These are phyloP conservation scores for Nyctalus aviator DNA, from an alignment of 2,797 vertebrate species.

Conservation along the genomic window DNA sequence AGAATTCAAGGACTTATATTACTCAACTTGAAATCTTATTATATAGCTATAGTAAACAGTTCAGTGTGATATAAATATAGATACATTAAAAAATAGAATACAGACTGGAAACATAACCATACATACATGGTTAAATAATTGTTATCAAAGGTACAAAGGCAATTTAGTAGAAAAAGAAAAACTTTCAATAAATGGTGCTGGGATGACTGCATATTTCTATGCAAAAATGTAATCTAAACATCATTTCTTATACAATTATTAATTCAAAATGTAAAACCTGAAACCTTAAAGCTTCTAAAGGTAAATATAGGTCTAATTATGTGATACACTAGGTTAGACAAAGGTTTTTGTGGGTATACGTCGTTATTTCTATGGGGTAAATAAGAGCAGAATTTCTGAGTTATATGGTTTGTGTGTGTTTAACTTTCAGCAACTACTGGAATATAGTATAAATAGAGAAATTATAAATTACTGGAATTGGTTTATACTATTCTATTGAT, in stretches of 20 bases:
- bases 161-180: neutral
- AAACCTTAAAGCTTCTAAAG: neutral
- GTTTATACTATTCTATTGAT: neutral
- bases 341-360: neutral
- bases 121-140: neutral
- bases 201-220: neutral
- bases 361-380: neutral
- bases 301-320: neutral
- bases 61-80: neutral
- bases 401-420: neutral
- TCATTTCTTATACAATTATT: neutral
- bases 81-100: neutral
- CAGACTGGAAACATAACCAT: neutral
- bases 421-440: neutral
- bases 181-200: neutral
- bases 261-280: neutral
- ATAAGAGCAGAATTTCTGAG: neutral
- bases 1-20: neutral
- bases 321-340: neutral
- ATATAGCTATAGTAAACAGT: neutral
- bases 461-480: neutral
- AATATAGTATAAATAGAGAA: neutral
- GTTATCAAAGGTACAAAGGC: neutral
- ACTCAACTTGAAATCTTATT: neutral
- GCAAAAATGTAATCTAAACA: neutral